Conservation (phyloP, 2,113 vertebrate species). For the Gadus macrocephalus region DNA sequence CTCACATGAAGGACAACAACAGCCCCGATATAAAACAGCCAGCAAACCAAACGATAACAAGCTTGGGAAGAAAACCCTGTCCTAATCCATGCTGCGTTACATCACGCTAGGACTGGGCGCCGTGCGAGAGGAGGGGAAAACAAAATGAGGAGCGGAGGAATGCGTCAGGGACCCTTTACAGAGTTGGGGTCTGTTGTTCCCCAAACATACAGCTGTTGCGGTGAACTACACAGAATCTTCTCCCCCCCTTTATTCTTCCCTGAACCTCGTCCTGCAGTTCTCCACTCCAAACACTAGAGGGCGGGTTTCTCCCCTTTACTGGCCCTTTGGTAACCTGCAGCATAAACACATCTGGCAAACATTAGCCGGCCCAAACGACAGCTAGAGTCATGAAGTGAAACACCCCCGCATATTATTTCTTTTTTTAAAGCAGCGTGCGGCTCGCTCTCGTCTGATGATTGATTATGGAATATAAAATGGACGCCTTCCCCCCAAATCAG, state of each 20-base stretch:
- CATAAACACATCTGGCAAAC: constrained; percentile 67
- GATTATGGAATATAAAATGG: constrained; percentile 50
- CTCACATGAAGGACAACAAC: not conserved
- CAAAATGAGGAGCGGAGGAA: constrained; percentile 22
- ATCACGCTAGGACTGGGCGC: constrained; percentile 5
- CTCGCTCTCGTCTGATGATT: constrained; percentile 38
- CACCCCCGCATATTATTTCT: constrained; percentile 48
- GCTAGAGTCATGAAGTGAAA: constrained; percentile 60
- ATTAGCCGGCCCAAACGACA: constrained; percentile 60
- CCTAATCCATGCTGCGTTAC: not conserved
- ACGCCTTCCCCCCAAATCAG: constrained; percentile 55
- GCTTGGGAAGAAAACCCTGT: not conserved
- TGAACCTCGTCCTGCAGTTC: constrained; percentile 27
- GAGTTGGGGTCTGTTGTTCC: constrained; percentile 15
- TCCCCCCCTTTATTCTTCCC: not conserved
- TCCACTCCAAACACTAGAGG: constrained; percentile 47
- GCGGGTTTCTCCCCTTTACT: constrained; percentile 37
- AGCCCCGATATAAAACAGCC: not conserved
- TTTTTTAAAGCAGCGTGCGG: constrained; percentile 47
- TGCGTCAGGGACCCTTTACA: constrained; percentile 20
- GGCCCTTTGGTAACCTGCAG: constrained; percentile 41
- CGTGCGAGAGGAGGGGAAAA: constrained; percentile 14
- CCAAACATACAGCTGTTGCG: constrained; percentile 46
- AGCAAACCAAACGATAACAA: constrained; percentile 16
- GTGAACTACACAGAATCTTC: constrained; percentile 40